These are phyloP conservation scores for Bolinopsis microptera DNA, from an alignment of 37 sponge, comb jelly and placozoan genomes.

Conservation along the genomic window DNA sequence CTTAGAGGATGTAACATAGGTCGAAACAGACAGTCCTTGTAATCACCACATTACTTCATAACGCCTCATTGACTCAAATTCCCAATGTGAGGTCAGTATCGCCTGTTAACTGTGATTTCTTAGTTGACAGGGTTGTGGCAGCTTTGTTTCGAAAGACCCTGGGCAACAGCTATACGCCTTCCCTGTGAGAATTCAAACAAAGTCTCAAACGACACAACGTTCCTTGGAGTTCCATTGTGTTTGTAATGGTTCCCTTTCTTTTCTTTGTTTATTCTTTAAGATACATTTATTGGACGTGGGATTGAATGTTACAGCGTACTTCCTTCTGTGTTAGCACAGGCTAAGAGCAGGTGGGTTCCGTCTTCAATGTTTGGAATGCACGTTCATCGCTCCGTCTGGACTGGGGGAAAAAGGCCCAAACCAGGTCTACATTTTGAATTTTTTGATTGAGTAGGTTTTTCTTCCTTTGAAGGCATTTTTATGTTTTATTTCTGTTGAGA, in stretches of 20 bases:
- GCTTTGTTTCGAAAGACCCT: neutral
- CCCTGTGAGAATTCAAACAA: neutral
- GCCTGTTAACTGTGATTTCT: neutral
- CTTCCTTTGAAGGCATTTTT: neutral
- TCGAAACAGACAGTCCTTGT: neutral
- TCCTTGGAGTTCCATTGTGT: neutral
- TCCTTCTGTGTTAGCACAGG: neutral
- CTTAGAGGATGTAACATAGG: neutral
- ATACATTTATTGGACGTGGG: slow-evolving; percentile 6
- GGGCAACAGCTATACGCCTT: neutral
- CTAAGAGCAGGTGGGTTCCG: neutral
- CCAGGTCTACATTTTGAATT: neutral
- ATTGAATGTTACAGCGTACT: neutral
- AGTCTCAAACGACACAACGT: slow-evolving; percentile 7
- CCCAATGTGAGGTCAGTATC: neutral
- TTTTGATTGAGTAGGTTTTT: neutral
- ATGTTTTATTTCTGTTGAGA: too few species aligned
- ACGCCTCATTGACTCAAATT: neutral
- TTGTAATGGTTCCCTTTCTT: neutral
- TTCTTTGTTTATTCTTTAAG: neutral
- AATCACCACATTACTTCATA: neutral
- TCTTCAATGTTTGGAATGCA: neutral
- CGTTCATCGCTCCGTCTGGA: neutral
- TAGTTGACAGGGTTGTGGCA: neutral
- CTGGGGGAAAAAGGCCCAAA: neutral